Evolutionary conservation across 2,797 vertebrate genomes (phyloP).

Genomic region (Pseudochirops cupreus): DNA sequence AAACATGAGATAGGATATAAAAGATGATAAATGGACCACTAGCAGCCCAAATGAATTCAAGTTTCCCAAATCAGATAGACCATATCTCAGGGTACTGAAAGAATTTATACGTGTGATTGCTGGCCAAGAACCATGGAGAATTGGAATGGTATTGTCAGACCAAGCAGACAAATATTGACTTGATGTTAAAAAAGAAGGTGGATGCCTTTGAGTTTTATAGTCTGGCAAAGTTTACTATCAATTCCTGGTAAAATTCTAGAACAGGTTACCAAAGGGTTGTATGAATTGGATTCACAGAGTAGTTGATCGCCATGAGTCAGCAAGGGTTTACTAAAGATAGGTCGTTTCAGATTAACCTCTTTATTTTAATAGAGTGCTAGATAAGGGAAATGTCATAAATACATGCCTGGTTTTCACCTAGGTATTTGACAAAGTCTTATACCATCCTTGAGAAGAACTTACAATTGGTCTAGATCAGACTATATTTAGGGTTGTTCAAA

Average conservation of each 20-base stretch:
- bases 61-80: background rate
- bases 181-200: background rate
- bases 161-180: background rate
- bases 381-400: background rate
- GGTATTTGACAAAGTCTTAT: background rate
- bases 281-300: background rate
- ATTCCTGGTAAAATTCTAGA: background rate
- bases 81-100: background rate
- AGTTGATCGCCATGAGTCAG: background rate
- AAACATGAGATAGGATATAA: background rate
- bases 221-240: background rate
- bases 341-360: background rate
- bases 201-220: background rate
- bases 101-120: background rate
- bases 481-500: background rate
- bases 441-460: background rate
- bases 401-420: background rate
- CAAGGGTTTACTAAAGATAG: background rate
- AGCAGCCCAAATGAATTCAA: background rate
- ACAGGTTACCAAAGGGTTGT: background rate
- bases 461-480: background rate
- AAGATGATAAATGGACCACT: background rate
- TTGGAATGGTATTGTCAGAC: background rate
- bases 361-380: background rate
- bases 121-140: background rate